These are phyloP conservation scores for Ericerus pela DNA, from an alignment of 1,140 invertebrate genomes.

Conservation along the genomic window DNA sequence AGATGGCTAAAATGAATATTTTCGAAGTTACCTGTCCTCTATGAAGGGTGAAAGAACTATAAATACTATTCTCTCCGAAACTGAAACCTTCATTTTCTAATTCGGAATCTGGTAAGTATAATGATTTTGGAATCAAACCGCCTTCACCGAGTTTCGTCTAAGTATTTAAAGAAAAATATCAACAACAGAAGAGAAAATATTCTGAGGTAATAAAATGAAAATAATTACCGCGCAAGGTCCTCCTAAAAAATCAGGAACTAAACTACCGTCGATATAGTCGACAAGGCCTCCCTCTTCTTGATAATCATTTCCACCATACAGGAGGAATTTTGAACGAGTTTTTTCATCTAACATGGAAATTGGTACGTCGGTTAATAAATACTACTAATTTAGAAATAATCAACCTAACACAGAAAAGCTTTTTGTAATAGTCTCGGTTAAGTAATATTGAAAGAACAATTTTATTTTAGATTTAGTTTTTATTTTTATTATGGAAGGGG, in stretches of 20 bases:
- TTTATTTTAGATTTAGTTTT: too few species aligned
- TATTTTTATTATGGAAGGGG: too few species aligned
- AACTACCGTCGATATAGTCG: conserved; percentile 73
- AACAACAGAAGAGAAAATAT: not conserved
- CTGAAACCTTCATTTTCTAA: conserved; percentile 39
- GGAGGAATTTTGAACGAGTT: conserved; percentile 84
- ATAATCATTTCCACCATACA: conserved; percentile 80
- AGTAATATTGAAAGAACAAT: too few species aligned
- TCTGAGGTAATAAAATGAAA: not conserved
- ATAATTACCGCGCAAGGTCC: conserved; percentile 64
- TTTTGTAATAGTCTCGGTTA: too few species aligned
- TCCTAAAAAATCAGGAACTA: conserved; percentile 82
- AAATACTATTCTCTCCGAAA: conserved; percentile 51
- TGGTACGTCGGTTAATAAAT: too few species aligned
- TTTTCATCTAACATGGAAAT: conserved; percentile 82
- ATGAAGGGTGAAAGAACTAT: conserved; percentile 47
- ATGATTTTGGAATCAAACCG: conserved; percentile 71
- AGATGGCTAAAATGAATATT: too few species aligned
- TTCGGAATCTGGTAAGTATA: conserved; percentile 65
- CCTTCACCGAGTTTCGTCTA: conserved; percentile 73
- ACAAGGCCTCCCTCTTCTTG: conserved; percentile 56
- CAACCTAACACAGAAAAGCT: too few species aligned
- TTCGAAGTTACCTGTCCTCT: conserved; percentile 45
- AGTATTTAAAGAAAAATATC: conserved; percentile 13
- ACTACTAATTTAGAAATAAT: too few species aligned